These are phyloP conservation scores for Phasianus colchicus DNA, from an alignment of 2,113 vertebrate genomes.

Conservation along the genomic window DNA sequence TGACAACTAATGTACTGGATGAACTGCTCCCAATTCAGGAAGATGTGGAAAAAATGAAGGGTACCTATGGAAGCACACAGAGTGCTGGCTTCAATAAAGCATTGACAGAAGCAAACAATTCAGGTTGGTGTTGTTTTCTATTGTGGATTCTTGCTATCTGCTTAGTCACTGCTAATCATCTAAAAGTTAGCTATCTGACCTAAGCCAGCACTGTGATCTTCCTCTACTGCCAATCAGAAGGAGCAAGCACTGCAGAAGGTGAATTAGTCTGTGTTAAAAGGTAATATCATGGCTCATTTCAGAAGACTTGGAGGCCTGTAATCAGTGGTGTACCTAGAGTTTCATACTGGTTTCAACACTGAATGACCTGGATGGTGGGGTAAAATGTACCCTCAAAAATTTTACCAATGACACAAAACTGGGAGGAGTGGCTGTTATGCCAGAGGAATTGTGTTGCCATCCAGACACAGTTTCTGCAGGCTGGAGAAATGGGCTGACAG, in stretches of 20 bases:
- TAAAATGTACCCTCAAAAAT: not conserved
- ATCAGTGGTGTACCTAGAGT: no score
- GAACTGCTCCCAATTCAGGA: conserved; percentile 82
- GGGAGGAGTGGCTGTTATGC: not conserved
- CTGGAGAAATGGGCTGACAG: not conserved
- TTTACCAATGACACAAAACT: not conserved
- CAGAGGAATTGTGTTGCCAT: accelerated
- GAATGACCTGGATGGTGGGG: not conserved
- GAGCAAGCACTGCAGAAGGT: not conserved
- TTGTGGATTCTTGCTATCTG: not conserved
- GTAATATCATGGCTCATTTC: not conserved
- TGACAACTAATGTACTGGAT: conserved; percentile 78
- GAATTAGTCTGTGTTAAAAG: not conserved
- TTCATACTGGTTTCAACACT: not conserved
- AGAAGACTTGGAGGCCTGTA: not conserved
- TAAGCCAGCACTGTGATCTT: not conserved
- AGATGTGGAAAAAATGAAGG: conserved; percentile 83
- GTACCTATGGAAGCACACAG: conserved; percentile 54
- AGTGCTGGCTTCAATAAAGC: conserved; percentile 74
- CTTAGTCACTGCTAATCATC: not conserved
- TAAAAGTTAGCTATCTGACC: accelerated
- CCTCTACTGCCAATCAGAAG: not conserved
- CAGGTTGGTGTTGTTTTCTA: conserved; percentile 60
- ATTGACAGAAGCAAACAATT: conserved; percentile 77
- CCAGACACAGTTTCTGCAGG: not conserved